Conservation (phyloP, 1,140 invertebrate species). For the Macrobrachium nipponense region DNA sequence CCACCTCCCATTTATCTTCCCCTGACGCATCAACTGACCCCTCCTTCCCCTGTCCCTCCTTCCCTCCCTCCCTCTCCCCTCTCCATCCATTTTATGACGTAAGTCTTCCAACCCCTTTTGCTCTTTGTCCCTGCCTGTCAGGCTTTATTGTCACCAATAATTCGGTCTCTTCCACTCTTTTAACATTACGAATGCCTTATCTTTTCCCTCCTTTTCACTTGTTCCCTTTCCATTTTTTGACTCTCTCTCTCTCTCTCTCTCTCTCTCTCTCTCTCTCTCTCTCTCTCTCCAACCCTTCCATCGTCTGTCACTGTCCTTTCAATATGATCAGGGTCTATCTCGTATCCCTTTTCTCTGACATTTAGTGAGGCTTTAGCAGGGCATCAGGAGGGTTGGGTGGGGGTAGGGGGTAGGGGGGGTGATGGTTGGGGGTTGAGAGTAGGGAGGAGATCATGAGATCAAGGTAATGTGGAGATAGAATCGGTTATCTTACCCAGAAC, state of each 20-base stretch:
- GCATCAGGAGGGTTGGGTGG: not conserved
- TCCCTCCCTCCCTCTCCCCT: too few species aligned
- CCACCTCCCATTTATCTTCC: too few species aligned
- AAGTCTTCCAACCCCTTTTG: too few species aligned
- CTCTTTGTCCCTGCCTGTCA: too few species aligned
- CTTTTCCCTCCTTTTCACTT: not conserved
- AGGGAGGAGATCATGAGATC: not conserved
- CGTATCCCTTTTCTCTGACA: slow-evolving; percentile 6
- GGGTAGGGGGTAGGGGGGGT: not conserved
- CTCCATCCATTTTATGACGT: too few species aligned
- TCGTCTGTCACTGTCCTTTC: not conserved
- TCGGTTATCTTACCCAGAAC: too few species aligned
- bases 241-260: slow-evolving; percentile 26
- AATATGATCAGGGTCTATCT: not conserved
- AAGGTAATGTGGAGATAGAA: not conserved
- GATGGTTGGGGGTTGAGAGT: not conserved
- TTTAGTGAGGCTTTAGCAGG: not conserved
- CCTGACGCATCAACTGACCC: too few species aligned
- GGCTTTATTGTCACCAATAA: too few species aligned
- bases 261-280: slow-evolving; percentile 18
- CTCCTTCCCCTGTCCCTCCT: too few species aligned
- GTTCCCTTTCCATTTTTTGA: not conserved
- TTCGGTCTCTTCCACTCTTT: too few species aligned
- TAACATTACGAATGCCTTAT: not conserved
- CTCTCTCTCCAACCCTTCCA: too few species aligned